These are phyloP conservation scores for Choloepus didactylus DNA, from an alignment of 2,797 vertebrate species.

Conservation along the genomic window DNA sequence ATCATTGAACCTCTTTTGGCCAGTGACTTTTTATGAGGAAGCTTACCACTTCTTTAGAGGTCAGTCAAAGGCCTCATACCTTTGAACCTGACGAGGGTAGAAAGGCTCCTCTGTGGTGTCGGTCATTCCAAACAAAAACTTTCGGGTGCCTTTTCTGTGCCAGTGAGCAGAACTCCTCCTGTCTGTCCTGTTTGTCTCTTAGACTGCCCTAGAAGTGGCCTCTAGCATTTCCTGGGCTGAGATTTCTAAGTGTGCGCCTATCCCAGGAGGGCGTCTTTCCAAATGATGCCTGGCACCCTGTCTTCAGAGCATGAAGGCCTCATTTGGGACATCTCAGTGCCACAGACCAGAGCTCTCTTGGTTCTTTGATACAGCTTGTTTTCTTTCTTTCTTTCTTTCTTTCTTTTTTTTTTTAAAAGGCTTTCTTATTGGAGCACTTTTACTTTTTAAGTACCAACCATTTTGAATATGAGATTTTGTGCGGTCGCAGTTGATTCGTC, in stretches of 20 bases:
- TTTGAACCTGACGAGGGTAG: neutral
- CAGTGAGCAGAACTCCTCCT: conserved; percentile 8
- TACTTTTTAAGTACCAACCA: neutral
- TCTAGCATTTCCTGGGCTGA: neutral
- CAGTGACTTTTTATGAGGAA: conserved; percentile 16
- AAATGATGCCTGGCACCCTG: neutral
- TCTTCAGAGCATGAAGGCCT: neutral
- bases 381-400: neutral
- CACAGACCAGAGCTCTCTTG: neutral
- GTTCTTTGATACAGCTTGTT: neutral
- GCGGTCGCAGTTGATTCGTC: too few relatives aligned
- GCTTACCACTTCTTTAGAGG: neutral
- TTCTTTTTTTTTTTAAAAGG: neutral
- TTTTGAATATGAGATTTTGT: neutral
- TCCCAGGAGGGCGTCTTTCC: neutral
- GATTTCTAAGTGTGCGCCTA: neutral
- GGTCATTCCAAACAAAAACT: conserved; percentile 6
- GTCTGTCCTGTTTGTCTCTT: neutral
- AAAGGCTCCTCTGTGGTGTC: neutral
- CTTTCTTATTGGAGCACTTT: neutral
- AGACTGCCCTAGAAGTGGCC: neutral
- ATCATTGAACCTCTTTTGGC: neutral
- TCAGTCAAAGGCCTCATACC: neutral
- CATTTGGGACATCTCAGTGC: neutral
- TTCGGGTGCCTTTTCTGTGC: neutral